Base-by-base conservation (phyloP, 2,888 invertebrate genomes). In the Nephrocerus scutellatus region DNA sequence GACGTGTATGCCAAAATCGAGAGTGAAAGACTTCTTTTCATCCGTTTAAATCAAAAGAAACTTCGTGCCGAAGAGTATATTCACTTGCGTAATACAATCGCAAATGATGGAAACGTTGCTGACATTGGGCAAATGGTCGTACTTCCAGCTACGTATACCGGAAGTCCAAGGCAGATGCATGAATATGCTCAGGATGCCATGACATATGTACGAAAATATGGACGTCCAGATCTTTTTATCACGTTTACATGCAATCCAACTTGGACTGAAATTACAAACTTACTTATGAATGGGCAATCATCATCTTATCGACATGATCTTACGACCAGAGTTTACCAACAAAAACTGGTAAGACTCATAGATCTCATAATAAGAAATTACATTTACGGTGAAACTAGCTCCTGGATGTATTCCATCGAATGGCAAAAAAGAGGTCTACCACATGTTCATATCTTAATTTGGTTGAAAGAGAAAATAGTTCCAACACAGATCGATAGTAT, bases 381-480 rank as follows among this genome's bases (percentile, higher is more conserved):
- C 13, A 18, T 44, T 22, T 44, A 26, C 23, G 34, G 26, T 13
- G 30, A 30, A 13, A 18, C 16, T 7, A 31, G 31, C 7, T 53
- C 50, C 29, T 50, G 43, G 38, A 45, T 46, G 52, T 50, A 50
- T 38, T 45, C 50, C 6, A 36, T 51, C n/a, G 52, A 55, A 23
- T 53, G 50, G 51, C 61, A 60, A 39, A 62, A 59, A 39, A 32
- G 55, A 24, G 58, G 56, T 13, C 36, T 63, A 12, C 59, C 54
- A 6, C 49, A 54, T 36, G 50, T 48, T 12, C 51, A 51, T 36
- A 48, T 52, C 42, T 24, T 62, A 25, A 19, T 53, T 43, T 60
- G 59, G 60, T 42, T 56, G 3, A 31, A 26, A 12, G 46, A 52
- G 6, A 53, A 48, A 41, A 50, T 57, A 3, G 14, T 24, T 4